Conservation (phyloP, 1,140 invertebrate species). For the Coelopa frigida region DNA sequence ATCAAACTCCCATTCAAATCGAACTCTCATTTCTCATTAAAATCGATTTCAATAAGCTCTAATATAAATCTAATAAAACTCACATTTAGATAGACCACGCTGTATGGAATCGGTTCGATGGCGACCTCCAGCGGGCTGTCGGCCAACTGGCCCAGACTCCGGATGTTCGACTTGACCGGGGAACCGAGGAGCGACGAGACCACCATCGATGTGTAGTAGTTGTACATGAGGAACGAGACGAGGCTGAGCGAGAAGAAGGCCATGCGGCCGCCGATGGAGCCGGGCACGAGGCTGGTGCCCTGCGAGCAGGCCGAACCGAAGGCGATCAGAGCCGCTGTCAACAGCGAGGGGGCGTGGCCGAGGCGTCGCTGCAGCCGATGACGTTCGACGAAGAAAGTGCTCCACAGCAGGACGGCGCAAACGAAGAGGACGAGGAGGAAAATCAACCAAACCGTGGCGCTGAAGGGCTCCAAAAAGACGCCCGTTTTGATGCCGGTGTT, state of each 20-base stretch:
- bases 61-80: slow-evolving; percentile 2
- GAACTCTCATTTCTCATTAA: neutral
- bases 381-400: slow-evolving; percentile 28
- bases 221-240: slow-evolving; percentile 33
- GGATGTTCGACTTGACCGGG: slow-evolving; percentile 29
- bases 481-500: slow-evolving; percentile 20
- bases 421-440: slow-evolving; percentile 22
- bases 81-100: slow-evolving; percentile 18
- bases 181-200: slow-evolving; percentile 31
- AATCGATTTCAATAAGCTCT: too few species aligned
- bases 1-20: neutral
- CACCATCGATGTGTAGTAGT: slow-evolving; percentile 40
- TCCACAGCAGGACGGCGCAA: slow-evolving; percentile 23
- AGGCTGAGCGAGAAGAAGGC: slow-evolving; percentile 31
- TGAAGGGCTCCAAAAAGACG: slow-evolving; percentile 36
- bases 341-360: slow-evolving; percentile 21
- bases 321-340: slow-evolving; percentile 31
- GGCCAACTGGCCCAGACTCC: slow-evolving; percentile 31
- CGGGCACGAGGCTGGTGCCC: slow-evolving; percentile 30
- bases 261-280: slow-evolving; percentile 33
- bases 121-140: slow-evolving; percentile 33
- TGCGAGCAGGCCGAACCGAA: slow-evolving; percentile 36
- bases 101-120: slow-evolving; percentile 27
- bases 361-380: neutral
- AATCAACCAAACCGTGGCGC: slow-evolving; percentile 28